Base-by-base conservation (phyloP, 2,888 invertebrate genomes). In the Glyphotaelius pellucidus region DNA sequence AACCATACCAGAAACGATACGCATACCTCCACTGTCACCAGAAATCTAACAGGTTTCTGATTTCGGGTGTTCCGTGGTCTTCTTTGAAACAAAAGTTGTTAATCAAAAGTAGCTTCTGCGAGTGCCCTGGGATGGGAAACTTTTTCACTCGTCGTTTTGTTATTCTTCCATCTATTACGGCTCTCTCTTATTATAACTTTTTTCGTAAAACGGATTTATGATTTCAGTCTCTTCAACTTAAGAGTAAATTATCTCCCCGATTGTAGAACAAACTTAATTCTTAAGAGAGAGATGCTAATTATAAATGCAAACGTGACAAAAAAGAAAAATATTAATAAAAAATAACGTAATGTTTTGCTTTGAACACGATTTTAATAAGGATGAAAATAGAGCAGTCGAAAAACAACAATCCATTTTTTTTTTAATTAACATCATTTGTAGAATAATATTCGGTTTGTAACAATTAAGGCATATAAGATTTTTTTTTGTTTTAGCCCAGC, bases 61-160 rank as follows among this genome's bases (percentile, higher is more conserved):
- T 88, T 32, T 32, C 5, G 7, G 19, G 81, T 81, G 32, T 47
- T 47, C 3, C 47, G 15, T 47, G 47, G 47, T 81, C 90, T 93
- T 93, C 91, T 92, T 92, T 92, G 93, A 93, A 93, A 93, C 85
- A 90, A 89, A 92, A 92, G 92, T 93, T 93, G 91, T 92, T 92
- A 91, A 90, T 92, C 92, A 93, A 92, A 92, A 93, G 92, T 90
- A 90, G 91, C 93, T 93, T 92, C 90, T 80, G 81, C 89, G 91
- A 93, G 90, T 90, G 47, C 35, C 90, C 38, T 83, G 91, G 85
- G 90, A 91, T 88, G 88, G 84, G 90, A 91, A 92, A 93, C 90
- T 52, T 91, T 80, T 91, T 92, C 84, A 84, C 42, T 89, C 79
- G 42, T 47, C 80, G 52, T 88, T 91, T 52, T 87, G 85, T 90